Percentiles rank a stretch among this genome's conserved stretches.
Evolutionary conservation across 2,888 invertebrate genomes (phyloP).

Genomic region (Drosophila aldrichi): DNA sequence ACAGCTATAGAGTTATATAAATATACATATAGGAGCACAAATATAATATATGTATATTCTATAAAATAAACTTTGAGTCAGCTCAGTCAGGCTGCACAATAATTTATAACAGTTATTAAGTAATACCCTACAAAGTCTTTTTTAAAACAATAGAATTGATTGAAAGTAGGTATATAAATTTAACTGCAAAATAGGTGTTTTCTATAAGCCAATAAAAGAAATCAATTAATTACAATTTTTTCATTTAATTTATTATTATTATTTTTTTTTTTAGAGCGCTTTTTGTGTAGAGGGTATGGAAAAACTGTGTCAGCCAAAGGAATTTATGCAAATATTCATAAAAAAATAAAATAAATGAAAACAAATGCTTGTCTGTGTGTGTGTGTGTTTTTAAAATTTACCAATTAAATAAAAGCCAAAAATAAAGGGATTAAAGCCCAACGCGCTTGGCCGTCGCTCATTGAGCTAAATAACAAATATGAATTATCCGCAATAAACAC

Average conservation of each 20-base stretch:
- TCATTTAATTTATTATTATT: not conserved
- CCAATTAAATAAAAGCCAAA: constrained; percentile 75
- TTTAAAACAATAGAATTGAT: not conserved
- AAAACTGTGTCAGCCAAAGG: constrained; percentile 48
- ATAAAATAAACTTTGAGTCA: too few relatives aligned
- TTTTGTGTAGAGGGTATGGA: constrained; percentile 23
- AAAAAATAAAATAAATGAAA: constrained; percentile 19
- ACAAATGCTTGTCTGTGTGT: constrained; percentile 17
- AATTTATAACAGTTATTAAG: not conserved
- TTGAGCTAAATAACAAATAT: constrained; percentile 44
- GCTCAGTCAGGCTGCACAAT: not conserved
- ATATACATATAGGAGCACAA: too few relatives aligned
- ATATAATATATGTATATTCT: not conserved
- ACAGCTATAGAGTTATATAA: not conserved
- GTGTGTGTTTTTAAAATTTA: constrained; percentile 59
- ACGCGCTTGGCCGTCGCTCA: constrained; percentile 45
- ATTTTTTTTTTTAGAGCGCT: not conserved
- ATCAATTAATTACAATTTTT: constrained; percentile 1
- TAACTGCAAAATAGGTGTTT: not conserved
- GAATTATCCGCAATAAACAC: constrained; percentile 33
- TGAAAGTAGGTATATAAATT: not conserved
- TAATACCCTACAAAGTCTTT: not conserved
- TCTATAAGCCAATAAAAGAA: not conserved
- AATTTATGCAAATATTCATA: constrained; percentile 65
- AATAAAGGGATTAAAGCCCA: constrained; percentile 62